phyloP scores from a whole-genome alignment of 23 tunicate genomes.

The Halocynthia roretzi region DNA sequence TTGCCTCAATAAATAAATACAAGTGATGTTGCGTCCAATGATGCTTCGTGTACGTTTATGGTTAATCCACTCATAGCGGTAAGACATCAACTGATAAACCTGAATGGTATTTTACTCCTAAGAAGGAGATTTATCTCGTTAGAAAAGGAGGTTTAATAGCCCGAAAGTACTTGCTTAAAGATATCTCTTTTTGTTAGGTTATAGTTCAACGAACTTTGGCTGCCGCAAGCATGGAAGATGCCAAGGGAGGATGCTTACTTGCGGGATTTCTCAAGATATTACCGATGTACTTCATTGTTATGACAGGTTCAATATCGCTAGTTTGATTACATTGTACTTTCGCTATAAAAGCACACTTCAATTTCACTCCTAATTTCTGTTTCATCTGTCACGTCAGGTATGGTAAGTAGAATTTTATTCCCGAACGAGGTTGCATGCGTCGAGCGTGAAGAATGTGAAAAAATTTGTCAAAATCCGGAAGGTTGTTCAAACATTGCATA shows the following conservation, averaged over 20 bases:
- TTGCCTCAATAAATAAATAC: not conserved
- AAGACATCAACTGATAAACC: too few species aligned
- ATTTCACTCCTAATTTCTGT: too few species aligned
- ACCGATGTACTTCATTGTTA: slow-evolving; percentile 86
- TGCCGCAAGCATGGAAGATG: slow-evolving; percentile 39
- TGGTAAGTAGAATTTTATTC: slow-evolving; percentile 55
- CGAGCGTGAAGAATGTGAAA: slow-evolving; percentile 38
- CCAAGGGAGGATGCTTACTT: slow-evolving; percentile 66
- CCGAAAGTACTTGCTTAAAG: not conserved
- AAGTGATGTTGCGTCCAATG: not conserved
- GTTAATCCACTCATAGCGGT: too few species aligned
- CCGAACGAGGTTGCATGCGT: slow-evolving; percentile 87
- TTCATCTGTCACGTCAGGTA: slow-evolving; percentile 13
- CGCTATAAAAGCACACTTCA: too few species aligned
- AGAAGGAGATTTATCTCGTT: not conserved
- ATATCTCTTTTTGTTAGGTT: slow-evolving; percentile 25
- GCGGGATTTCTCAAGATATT: slow-evolving; percentile 76
- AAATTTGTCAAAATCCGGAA: slow-evolving; percentile 51
- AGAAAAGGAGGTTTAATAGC: not conserved
- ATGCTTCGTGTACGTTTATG: not conserved
- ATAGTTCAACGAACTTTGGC: slow-evolving; percentile 78
- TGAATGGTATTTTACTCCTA: too few species aligned
- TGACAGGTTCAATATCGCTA: slow-evolving; percentile 38
- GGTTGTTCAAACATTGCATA: slow-evolving; percentile 93
- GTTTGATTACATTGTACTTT: not conserved